Evolutionary conservation across 2,888 invertebrate species (phyloP), one percentile per base, ranked within the genome.

Genomic region (Dusona sp.): DNA sequence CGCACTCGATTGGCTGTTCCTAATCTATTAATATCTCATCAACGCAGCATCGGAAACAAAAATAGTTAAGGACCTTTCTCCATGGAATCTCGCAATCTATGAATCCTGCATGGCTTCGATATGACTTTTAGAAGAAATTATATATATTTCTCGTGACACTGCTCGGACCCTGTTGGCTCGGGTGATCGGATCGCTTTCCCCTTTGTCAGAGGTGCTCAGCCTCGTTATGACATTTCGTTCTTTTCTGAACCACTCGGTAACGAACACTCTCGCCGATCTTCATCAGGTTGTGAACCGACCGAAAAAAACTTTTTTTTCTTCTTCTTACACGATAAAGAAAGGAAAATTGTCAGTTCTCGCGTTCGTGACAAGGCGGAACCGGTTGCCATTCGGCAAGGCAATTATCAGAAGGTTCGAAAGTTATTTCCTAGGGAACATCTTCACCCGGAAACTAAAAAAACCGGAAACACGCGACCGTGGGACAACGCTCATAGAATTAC

Each of bases 121-220:
- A 86, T 16, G 36, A 38, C 22, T 67, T 67, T 38, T 67, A n/a
- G n/a, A 67, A 11, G 9, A 38, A 67, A 67, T 38, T 57, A 36
- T 72, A 42, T 29, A 25, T 19, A 45, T 45, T 22, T 42, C 25
- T 48, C n/a, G 64, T 25, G 75, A 74, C 75, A 79, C n/a, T n/a
- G n/a, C n/a, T n/a, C n/a, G n/a, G n/a, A n/a, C n/a, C n/a, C n/a
- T n/a, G n/a, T 57, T 77, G 73, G 80, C 57, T 45, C 77, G 67
- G 33, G 36, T 54, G 81, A 78, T 67, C 81, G 67, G 78, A 51
- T 80, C 74, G 88, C 91, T 91, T 91, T 91, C 91, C 91, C 91
- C 89, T 90, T 88, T 70, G 80, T 91, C 88, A 88, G 90, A 36
- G 91, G 90, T 91, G 89, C 91, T 91, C 91, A 90, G 80, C 74